These are phyloP conservation scores for Mongoloraphidia duomilia DNA, from an alignment of 2,888 invertebrate species.

Conservation along the genomic window DNA sequence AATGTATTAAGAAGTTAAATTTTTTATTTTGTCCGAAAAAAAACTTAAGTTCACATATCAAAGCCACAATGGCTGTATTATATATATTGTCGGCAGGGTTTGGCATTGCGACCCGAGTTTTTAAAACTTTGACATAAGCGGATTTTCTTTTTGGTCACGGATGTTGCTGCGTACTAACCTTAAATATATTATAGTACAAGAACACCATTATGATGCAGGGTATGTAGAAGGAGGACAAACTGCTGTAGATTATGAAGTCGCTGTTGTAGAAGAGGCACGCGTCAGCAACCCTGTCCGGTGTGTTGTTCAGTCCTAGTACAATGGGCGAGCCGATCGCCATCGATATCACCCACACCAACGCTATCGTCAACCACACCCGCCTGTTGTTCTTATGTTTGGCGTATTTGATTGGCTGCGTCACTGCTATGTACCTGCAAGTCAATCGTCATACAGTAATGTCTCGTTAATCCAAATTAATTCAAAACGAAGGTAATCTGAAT, in stretches of 20 bases:
- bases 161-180: slow-evolving; percentile 50
- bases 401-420: slow-evolving; percentile 97
- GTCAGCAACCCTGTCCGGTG: slow-evolving; percentile 66
- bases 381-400: slow-evolving; percentile 95
- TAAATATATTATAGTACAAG: slow-evolving; percentile 94
- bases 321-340: slow-evolving; percentile 93
- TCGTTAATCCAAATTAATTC: neutral
- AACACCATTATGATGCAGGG: slow-evolving; percentile 98
- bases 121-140: too few relatives aligned
- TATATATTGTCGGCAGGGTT: too few relatives aligned
- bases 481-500: slow-evolving; percentile 1
- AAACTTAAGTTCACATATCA: too few relatives aligned
- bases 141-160: neutral
- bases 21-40: too few relatives aligned
- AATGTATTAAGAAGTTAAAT: too few relatives aligned
- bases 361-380: slow-evolving; percentile 88
- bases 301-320: slow-evolving; percentile 89
- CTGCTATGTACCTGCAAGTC: slow-evolving; percentile 85
- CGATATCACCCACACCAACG: slow-evolving; percentile 89
- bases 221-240: slow-evolving; percentile 96
- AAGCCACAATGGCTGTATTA: too few relatives aligned
- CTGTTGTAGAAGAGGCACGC: slow-evolving; percentile 95
- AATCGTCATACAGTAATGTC: slow-evolving; percentile 7
- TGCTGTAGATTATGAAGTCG: slow-evolving; percentile 95
- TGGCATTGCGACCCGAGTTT: too few relatives aligned